Base-by-base conservation (phyloP, 2,888 invertebrate genomes). In the Antitype chi region DNA sequence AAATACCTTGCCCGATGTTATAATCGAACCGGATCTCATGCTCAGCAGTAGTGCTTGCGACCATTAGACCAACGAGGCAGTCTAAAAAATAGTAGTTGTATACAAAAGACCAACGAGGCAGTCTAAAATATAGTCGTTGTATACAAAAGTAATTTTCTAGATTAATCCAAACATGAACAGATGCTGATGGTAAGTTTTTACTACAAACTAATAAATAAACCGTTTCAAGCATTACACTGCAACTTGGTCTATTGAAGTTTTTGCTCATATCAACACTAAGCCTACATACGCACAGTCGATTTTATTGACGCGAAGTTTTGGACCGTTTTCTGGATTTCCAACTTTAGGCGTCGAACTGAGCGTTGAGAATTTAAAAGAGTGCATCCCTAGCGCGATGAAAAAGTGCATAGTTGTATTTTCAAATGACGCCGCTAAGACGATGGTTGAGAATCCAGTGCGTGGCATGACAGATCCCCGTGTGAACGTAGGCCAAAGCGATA, bases 261-360 rank as follows among this genome's bases (percentile, higher is more conserved):
- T 83, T 81, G 57, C 57, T 43, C 69, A 53, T 38, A 75, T 69
- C 38, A 62, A 70, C 66, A 57, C n/a, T 55, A 59, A 17, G 25
- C 57, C 17, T 17, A 57, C 4, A 59, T 59, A 8, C 3, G 9
- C 28, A 7, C 15, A 1, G 8, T 28, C 28, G 17, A 8, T 17
- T 59, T 8, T 28, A 0, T 57, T 57, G 25, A 15, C 25, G 17
- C 7, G 17, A 7, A 7, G 2, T 28, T 28, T 57, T 20, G 20
- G 0, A 20, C 20, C 60, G 20, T 32, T 4, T 3, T 28, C 2
- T 23, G 23, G 13, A 60, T 32, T 60, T 32, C 38, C 23, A 13
- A 23, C 32, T 32, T 23, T 60, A 0, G 11, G 23, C 60, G 23
- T 32, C 11, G 20, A 11, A 23, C 11, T 0, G 20, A 60, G 23